A percentile compares a stretch with the other conserved stretches of the same genome.
phyloP scores from a whole-genome alignment of 2,113 vertebrate species.

The Aspiorhynchus laticeps region DNA sequence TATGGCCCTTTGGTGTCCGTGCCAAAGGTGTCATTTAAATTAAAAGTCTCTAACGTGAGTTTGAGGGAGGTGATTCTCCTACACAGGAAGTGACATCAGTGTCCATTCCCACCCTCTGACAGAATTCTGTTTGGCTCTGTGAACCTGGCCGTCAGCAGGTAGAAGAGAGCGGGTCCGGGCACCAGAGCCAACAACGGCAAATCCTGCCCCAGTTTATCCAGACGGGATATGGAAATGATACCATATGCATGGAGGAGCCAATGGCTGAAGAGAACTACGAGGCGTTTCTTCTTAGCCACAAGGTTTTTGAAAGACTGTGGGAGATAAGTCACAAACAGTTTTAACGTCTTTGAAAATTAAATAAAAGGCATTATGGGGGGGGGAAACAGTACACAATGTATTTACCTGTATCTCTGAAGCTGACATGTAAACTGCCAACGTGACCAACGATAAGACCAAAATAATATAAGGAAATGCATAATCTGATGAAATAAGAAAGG shows the following conservation, averaged over 20 bases:
- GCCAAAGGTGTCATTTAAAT: background rate
- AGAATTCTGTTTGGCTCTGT: constrained; percentile 94
- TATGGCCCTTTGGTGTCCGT: constrained; percentile 24
- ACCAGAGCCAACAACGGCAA: constrained; percentile 90
- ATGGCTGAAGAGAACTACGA: constrained; percentile 95
- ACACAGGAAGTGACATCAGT: constrained; percentile 67
- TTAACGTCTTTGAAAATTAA: background rate
- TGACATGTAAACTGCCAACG: constrained; percentile 95
- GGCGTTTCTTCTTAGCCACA: constrained; percentile 91
- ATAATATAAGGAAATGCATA: constrained; percentile 98
- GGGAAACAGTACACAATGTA: constrained; percentile 8
- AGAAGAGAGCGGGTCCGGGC: constrained; percentile 93
- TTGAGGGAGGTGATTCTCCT: background rate
- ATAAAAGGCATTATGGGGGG: background rate
- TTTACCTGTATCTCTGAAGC: constrained; percentile 97
- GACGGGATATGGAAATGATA: constrained; percentile 94
- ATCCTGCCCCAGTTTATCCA: constrained; percentile 91
- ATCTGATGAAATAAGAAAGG: constrained; percentile 75
- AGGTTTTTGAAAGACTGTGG: constrained; percentile 91
- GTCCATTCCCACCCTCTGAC: constrained; percentile 90
- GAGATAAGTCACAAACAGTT: background rate
- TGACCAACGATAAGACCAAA: constrained; percentile 92
- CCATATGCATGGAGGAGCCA: constrained; percentile 98
- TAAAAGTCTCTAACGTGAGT: background rate
- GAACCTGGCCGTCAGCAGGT: constrained; percentile 91